Base-by-base conservation (phyloP, 2,888 invertebrate genomes). In the Drosophila paracracens region DNA sequence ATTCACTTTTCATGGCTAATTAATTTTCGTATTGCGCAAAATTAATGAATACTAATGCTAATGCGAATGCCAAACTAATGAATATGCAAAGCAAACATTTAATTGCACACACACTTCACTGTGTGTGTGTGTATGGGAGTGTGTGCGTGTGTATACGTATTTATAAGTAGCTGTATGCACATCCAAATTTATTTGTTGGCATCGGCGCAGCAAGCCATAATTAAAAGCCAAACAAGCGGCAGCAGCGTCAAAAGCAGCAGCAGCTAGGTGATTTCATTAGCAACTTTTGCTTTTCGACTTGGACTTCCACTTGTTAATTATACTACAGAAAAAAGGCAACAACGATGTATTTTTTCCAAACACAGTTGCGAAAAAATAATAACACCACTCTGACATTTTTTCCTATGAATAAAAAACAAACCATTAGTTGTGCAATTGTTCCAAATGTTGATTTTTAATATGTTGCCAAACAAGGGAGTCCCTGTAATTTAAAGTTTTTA, bases 1-100 rank as follows among this genome's bases (percentile, higher is more conserved):
- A 86, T 88, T 87, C 88, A 86, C 87, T 86, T 87, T 88, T 88
- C 89, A 88, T 87, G 87, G 81, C 81, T 88, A 87, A 87, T 87
- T 87, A 88, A 87, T 83, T 85, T 88, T 88, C 83, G 81, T 76
- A 87, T 84, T 88, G 87, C 81, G 81, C 89, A 84, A 89, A 86
- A 84, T 82, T 82, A 88, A 88, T 88, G 86, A 78, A 79, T 82
- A 82, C 83, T 85, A 79, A 83, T 71, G 63, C 66, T 82, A 79
- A 83, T 70, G 63, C 59, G 81, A 82, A 72, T 82, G 77, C 88
- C 87, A 84, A 46, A 46, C 46, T 46, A 46, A 46, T 88, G 88
- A 86, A 90, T 80, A 86, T 88, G 81, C 79, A 84, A 84, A 83
- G 79, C 79, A 79, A 85, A 75, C 70, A 69, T 76, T 74, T 74